These are phyloP conservation scores for Papio anubis DNA, from an alignment of 2,113 vertebrate species.

Conservation along the genomic window DNA sequence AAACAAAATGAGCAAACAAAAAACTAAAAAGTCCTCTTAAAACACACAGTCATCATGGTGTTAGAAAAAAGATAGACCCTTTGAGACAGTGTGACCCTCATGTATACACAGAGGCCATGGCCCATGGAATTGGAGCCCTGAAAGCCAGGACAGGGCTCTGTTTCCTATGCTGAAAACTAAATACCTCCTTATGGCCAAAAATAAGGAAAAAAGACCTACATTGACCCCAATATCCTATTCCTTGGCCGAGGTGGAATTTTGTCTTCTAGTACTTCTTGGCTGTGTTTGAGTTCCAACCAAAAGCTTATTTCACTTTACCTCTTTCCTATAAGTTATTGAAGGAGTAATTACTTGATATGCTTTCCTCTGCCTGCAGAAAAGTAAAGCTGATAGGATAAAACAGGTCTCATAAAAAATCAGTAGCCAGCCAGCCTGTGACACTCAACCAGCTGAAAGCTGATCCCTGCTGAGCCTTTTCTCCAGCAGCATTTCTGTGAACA, in stretches of 20 bases:
- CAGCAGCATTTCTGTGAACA: not conserved
- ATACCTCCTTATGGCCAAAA: not conserved
- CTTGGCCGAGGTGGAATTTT: not conserved
- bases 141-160: not conserved
- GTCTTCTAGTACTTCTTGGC: not conserved
- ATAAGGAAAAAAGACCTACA: not conserved
- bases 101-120: not conserved
- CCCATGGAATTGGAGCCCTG: not conserved
- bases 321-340: not conserved
- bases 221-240: too few relatives aligned
- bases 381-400: not conserved
- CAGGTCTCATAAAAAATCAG: not conserved
- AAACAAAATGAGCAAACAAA: slow-evolving; percentile 13
- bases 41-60: not conserved
- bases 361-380: not conserved
- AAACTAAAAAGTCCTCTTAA: not conserved
- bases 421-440: not conserved
- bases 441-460: not conserved
- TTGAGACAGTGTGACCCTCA: not conserved
- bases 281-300: not conserved
- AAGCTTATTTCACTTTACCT: not conserved
- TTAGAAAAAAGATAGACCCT: not conserved
- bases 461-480: not conserved
- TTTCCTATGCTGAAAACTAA: not conserved
- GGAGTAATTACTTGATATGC: not conserved